phyloP scores from a whole-genome alignment of 30 jellyfish, hydroid and myxozoan genomes.

The Mastigias papua region DNA sequence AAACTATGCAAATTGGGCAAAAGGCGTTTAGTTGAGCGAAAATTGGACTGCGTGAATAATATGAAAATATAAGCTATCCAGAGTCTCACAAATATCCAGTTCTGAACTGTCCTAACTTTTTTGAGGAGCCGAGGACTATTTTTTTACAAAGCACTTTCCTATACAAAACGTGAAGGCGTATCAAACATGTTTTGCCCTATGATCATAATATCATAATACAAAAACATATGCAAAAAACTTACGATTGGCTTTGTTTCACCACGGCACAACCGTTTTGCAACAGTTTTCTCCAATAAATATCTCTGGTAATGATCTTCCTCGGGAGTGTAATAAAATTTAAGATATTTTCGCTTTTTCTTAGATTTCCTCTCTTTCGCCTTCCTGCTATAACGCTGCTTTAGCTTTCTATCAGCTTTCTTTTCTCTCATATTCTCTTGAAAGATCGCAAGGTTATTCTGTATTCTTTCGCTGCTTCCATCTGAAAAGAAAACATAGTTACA shows the following conservation, averaged over 20 bases:
- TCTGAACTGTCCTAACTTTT: too few species aligned
- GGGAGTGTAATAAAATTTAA: constrained; percentile 75
- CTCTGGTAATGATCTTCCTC: constrained; percentile 75
- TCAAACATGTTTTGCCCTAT: too few species aligned
- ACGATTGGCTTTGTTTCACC: constrained; percentile 92
- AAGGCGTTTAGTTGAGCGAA: too few species aligned
- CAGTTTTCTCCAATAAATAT: constrained; percentile 72
- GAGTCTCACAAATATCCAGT: too few species aligned
- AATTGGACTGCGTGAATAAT: too few species aligned
- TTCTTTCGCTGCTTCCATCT: constrained; percentile 61
- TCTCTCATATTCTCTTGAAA: constrained; percentile 20
- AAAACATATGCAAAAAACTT: constrained; percentile 14
- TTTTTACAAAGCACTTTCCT: too few species aligned
- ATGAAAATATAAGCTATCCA: too few species aligned
- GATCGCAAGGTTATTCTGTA: constrained; percentile 13
- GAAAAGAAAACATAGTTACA: background rate
- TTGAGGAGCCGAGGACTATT: too few species aligned
- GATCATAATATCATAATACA: background rate
- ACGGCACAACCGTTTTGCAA: constrained; percentile 82
- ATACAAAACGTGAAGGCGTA: too few species aligned
- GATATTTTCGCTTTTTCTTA: constrained; percentile 16
- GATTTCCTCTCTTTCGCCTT: background rate
- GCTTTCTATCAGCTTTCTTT: constrained; percentile 22
- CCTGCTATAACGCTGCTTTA: background rate
- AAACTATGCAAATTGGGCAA: too few species aligned